Evolutionary conservation across 2,888 invertebrate genomes (phyloP).

Genomic region (Lochmaea capreae): DNA sequence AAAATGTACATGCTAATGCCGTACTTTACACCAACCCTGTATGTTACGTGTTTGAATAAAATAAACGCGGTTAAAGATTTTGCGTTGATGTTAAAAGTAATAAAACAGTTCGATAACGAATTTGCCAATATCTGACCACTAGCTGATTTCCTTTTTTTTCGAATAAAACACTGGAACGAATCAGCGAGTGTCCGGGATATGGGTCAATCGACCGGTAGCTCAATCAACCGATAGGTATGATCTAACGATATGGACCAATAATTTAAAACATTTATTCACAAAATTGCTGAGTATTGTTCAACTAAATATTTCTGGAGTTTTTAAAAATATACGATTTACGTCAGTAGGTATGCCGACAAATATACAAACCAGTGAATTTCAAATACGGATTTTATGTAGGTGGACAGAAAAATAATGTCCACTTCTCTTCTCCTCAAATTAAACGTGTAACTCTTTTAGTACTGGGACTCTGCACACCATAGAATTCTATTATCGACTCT

Average conservation of each 20-base stretch:
- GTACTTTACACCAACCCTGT: no score
- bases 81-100: not conserved
- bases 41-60: no score
- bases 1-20: no score
- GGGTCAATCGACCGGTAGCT: conserved; percentile 5
- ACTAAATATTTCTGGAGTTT: not conserved
- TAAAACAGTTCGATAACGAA: not conserved
- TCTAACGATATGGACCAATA: no score
- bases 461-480: no score
- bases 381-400: no score
- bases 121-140: not conserved
- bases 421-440: no score
- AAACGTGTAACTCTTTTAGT: no score
- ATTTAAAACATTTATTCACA: not conserved
- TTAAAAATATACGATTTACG: not conserved
- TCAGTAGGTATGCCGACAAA: not conserved
- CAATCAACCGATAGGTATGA: conserved; percentile 9
- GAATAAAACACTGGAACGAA: not conserved
- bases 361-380: no score
- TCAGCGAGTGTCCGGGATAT: not conserved
- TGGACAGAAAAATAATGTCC: no score
- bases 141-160: not conserved
- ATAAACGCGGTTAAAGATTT: no score
- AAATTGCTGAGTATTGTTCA: not conserved
- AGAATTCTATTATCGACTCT: no score